phyloP scores from a whole-genome alignment of 1,140 invertebrate genomes.

The Cepaea nemoralis region DNA sequence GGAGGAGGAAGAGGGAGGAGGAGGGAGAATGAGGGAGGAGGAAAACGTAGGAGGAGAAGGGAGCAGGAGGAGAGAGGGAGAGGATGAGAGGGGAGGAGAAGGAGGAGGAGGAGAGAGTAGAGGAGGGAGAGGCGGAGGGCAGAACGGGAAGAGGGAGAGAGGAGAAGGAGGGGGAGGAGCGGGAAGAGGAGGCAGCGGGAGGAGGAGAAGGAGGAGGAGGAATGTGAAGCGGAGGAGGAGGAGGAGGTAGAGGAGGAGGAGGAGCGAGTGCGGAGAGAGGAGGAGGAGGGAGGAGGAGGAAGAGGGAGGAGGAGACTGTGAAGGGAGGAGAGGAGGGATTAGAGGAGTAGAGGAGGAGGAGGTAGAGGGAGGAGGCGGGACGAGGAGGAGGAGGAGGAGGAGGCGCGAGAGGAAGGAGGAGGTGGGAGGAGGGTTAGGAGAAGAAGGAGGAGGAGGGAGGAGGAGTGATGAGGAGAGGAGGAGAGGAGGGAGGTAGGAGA shows the following conservation, averaged over 20 bases:
- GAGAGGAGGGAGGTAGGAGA: background rate
- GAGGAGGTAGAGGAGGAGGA: background rate
- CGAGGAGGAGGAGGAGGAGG: background rate
- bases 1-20: background rate
- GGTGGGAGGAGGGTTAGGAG: too few species aligned
- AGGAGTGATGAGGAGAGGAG: background rate
- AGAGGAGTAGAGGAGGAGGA: too few species aligned
- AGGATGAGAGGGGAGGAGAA: too few species aligned
- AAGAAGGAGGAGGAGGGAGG: background rate
- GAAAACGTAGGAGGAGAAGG: too few species aligned
- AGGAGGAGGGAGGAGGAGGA: conserved; percentile 7
- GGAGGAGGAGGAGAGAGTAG: background rate
- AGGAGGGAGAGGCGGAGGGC: background rate
- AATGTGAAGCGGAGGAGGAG: too few species aligned
- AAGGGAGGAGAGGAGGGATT: background rate
- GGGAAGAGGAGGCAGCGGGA: too few species aligned
- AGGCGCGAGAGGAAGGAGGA: too few species aligned
- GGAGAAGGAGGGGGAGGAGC: background rate
- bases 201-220: background rate
- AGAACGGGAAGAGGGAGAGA: background rate
- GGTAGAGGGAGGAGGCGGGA: conserved; percentile 1
- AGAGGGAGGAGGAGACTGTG: background rate
- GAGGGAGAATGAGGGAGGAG: too few species aligned
- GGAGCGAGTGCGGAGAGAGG: background rate
- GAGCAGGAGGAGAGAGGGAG: too few species aligned